Conservation (phyloP, 2,888 invertebrate genomes). For the Epistrophella euchroma region DNA sequence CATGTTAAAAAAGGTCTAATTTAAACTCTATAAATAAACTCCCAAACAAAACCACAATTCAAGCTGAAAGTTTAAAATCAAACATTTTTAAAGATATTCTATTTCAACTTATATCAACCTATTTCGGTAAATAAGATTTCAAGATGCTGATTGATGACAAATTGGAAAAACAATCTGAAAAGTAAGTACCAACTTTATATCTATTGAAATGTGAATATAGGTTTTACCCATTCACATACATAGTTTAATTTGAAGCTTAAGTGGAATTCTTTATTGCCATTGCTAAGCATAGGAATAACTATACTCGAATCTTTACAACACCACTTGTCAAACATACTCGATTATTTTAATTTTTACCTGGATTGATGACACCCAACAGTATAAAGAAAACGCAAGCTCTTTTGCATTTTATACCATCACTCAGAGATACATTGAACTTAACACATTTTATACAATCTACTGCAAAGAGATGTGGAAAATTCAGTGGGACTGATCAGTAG, state of each 20-base stretch:
- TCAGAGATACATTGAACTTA: constrained; percentile 64
- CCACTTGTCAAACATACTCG: constrained; percentile 41
- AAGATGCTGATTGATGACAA: not conserved
- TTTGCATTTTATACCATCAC: constrained; percentile 18
- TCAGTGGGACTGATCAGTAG: constrained; percentile 27
- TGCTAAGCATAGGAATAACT: not conserved
- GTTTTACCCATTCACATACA: constrained; percentile 54
- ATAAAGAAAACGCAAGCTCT: constrained; percentile 7
- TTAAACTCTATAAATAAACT: not conserved
- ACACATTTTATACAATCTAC: not conserved
- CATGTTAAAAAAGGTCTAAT: no score
- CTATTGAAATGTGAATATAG: constrained; percentile 31
- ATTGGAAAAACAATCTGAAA: constrained; percentile 25
- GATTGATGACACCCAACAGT: constrained; percentile 7
- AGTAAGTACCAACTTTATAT: not conserved
- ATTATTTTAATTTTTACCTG: constrained; percentile 69
- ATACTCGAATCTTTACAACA: constrained; percentile 6
- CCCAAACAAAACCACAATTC: constrained; percentile 35
- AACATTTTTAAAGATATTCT: not conserved
- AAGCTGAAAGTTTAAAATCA: constrained; percentile 25
- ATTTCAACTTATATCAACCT: constrained; percentile 14
- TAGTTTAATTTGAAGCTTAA: constrained; percentile 26
- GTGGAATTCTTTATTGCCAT: not conserved
- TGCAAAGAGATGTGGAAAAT: not conserved
- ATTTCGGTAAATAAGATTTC: not conserved